Conservation (phyloP, 2,797 vertebrate genomes). For the Ptychadena robeensis region DNA sequence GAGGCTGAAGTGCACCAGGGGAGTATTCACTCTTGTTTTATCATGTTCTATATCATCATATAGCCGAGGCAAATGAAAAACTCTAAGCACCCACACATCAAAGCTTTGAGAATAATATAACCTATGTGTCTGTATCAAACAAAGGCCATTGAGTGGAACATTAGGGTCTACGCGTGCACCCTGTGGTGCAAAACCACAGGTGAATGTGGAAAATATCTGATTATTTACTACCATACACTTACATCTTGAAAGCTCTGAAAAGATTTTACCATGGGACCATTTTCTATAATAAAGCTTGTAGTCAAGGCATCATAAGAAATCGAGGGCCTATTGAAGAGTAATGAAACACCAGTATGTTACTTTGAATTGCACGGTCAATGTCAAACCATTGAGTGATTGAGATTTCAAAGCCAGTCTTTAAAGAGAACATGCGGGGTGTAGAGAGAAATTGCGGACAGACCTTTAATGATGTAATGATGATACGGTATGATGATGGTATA, state of each 20-base stretch:
- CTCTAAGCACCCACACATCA: conserved; percentile 6
- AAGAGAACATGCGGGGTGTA: not conserved
- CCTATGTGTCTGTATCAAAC: not conserved
- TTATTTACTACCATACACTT: conserved; percentile 38
- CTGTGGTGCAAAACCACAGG: conserved; percentile 8
- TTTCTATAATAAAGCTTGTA: conserved; percentile 32
- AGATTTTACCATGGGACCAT: conserved; percentile 30
- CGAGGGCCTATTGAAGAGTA: conserved; percentile 24
- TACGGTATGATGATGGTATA: not conserved
- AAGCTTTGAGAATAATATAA: not conserved
- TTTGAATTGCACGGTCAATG: conserved; percentile 31
- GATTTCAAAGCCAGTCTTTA: not conserved
- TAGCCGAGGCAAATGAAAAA: not conserved
- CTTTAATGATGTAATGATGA: not conserved
- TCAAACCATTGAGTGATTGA: conserved; percentile 26
- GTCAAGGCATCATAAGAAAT: conserved; percentile 4
- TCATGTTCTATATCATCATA: not conserved
- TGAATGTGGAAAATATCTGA: conserved; percentile 16
- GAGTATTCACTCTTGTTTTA: not conserved
- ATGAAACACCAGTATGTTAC: conserved; percentile 39
- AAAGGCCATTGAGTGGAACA: not conserved
- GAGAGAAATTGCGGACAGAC: not conserved
- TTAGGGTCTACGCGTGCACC: conserved; percentile 1
- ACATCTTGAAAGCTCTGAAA: conserved; percentile 23
- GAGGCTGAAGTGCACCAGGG: not conserved